Conservation (phyloP, 2,888 invertebrate genomes). For the Drosophila cracens region DNA sequence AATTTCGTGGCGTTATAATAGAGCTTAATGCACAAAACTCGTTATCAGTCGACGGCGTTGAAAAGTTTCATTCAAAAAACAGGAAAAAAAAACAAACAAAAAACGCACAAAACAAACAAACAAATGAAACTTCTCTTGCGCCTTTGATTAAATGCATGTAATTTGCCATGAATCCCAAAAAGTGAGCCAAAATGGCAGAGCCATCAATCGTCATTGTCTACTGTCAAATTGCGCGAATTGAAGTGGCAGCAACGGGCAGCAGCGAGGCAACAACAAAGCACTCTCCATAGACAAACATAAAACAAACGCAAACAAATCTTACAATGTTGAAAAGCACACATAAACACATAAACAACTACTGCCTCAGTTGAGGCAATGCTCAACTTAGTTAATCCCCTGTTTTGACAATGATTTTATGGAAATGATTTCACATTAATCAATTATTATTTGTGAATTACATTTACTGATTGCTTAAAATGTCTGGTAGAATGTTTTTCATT, state of each 20-base stretch:
- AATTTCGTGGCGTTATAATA: constrained; percentile 73
- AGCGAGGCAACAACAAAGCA: constrained; percentile 20
- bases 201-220: constrained; percentile 74
- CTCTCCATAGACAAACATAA: constrained; percentile 53
- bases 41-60: constrained; percentile 72
- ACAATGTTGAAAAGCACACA: constrained; percentile 25
- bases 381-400: constrained; percentile 2
- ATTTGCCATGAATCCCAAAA: constrained; percentile 51
- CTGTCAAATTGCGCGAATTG: constrained; percentile 71
- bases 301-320: constrained; percentile 21
- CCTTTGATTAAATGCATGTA: constrained; percentile 77
- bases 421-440: not conserved
- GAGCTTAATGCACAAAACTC: constrained; percentile 78
- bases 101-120: constrained; percentile 40
- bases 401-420: not conserved
- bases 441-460: not conserved
- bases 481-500: not conserved
- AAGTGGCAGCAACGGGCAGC: constrained; percentile 34
- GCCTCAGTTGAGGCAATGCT: not conserved
- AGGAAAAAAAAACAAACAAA: not conserved
- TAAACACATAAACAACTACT: constrained; percentile 17
- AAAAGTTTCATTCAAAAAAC: constrained; percentile 54
- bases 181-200: constrained; percentile 20
- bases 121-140: constrained; percentile 61
- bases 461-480: not conserved